phyloP scores from a whole-genome alignment of 2,888 invertebrate genomes.

The Clepsis dumicolana region DNA sequence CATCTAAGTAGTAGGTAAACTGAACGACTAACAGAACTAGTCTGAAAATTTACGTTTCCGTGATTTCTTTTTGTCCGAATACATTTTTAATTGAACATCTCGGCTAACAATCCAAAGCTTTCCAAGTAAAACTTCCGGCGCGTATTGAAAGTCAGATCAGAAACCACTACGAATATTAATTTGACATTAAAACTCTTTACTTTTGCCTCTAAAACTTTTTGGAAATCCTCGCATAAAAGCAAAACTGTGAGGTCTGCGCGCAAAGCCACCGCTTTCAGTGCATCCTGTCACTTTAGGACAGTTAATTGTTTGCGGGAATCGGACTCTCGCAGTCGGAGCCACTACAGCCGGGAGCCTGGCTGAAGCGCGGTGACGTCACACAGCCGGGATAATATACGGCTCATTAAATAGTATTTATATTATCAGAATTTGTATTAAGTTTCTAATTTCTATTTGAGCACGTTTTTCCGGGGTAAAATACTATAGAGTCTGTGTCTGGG shows the following conservation, averaged over 20 bases:
- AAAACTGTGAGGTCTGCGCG: neutral
- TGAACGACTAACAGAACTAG: neutral
- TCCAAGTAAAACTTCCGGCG: too few relatives aligned
- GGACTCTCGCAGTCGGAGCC: constrained; percentile 2
- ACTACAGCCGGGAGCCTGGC: constrained; percentile 2
- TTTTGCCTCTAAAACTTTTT: neutral
- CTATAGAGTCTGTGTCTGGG: too few relatives aligned
- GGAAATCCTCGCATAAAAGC: neutral
- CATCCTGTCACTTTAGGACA: constrained; percentile 53
- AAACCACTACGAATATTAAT: neutral
- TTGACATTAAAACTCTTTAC: neutral
- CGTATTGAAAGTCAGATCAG: too few relatives aligned
- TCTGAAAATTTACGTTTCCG: neutral
- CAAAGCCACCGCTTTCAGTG: neutral
- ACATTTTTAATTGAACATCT: too few relatives aligned
- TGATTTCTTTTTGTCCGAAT: too few relatives aligned
- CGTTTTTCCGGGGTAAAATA: too few relatives aligned
- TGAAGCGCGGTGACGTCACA: constrained; percentile 15
- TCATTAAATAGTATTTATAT: neutral
- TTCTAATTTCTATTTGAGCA: too few relatives aligned
- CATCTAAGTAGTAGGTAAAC: too few relatives aligned
- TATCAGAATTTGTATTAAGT: too few relatives aligned
- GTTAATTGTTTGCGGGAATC: constrained; percentile 63
- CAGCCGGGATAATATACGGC: neutral
- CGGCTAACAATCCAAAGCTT: too few relatives aligned